Evolutionary conservation across 2,113 vertebrate species (phyloP).

Genomic region (Corythaeola cristata): DNA sequence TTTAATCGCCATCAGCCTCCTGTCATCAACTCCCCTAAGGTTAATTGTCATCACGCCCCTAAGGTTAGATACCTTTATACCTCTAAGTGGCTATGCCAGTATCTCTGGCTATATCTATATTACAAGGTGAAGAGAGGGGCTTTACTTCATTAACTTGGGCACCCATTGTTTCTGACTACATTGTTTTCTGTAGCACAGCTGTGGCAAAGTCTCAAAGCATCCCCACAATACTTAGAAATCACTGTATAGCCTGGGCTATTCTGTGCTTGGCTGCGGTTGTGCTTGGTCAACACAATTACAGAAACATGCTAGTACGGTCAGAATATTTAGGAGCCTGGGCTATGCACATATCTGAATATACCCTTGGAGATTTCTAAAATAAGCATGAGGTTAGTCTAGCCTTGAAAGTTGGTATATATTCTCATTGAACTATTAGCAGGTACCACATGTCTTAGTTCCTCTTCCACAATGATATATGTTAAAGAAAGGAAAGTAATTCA

Average conservation of each 20-base stretch:
- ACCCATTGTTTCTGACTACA: neutral
- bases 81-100: neutral
- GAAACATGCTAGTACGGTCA: neutral
- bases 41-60: neutral
- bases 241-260: neutral
- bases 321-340: neutral
- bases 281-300: neutral
- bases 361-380: neutral
- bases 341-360: neutral
- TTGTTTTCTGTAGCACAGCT: neutral
- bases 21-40: neutral
- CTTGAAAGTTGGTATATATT: neutral
- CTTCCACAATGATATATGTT: neutral
- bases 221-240: neutral
- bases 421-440: neutral
- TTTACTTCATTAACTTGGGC: neutral
- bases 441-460: neutral
- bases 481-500: neutral
- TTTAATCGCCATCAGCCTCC: neutral
- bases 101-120: neutral
- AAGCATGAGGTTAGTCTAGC: neutral
- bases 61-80: neutral
- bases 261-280: neutral
- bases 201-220: neutral
- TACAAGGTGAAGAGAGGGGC: neutral